Evolutionary conservation across 2,797 vertebrate species (phyloP).

Genomic region (Columba guinea): DNA sequence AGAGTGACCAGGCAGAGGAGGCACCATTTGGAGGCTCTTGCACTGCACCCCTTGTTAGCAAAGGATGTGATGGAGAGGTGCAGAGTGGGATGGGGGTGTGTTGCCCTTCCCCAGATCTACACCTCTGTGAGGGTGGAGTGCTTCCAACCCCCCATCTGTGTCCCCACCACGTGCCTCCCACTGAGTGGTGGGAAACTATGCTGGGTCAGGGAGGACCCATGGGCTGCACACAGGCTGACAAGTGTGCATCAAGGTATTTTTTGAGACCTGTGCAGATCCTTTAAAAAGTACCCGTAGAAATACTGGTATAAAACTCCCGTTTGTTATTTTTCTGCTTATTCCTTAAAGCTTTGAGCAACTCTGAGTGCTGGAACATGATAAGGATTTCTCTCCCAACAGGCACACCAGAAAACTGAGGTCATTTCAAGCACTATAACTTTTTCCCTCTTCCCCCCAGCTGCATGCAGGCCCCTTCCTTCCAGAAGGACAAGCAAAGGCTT

Average conservation of each 20-base stretch:
- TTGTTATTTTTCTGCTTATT: slow-evolving; percentile 4
- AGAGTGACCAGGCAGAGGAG: neutral
- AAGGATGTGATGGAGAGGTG: neutral
- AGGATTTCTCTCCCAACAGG: slow-evolving; percentile 10
- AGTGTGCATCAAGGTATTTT: neutral
- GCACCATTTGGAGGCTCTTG: neutral
- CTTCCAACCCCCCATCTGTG: neutral
- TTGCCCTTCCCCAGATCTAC: neutral
- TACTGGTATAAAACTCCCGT: neutral
- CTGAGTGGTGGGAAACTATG: fast-evolving
- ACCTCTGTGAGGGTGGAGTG: fast-evolving
- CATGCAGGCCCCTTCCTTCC: slow-evolving; percentile 31
- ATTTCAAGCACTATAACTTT: slow-evolving; percentile 23
- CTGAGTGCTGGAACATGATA: neutral
- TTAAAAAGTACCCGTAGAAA: neutral
- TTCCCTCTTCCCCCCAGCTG: slow-evolving; percentile 16
- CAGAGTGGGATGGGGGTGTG: fast-evolving
- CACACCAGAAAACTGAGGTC: slow-evolving; percentile 57
- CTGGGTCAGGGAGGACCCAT: fast-evolving
- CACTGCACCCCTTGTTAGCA: neutral
- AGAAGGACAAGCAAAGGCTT: neutral
- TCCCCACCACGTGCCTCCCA: neutral
- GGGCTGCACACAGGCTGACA: neutral
- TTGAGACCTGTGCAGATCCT: neutral
- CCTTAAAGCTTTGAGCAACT: neutral